Conservation (phyloP, 2,113 vertebrate species). For the Neoarius graeffei region DNA sequence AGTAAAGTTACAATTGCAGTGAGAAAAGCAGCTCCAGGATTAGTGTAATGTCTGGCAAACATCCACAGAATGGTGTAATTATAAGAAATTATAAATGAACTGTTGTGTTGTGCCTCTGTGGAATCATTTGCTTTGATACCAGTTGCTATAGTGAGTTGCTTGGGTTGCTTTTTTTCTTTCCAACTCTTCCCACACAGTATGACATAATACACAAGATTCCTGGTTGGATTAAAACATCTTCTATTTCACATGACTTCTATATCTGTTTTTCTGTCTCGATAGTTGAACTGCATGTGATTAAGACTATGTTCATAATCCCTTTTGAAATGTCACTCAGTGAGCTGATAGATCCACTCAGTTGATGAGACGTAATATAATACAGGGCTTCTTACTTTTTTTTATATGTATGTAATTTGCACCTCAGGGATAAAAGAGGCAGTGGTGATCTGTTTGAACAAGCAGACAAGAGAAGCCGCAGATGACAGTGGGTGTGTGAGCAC, state of each 20-base stretch:
- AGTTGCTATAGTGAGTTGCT: conserved; percentile 2
- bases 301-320: background rate
- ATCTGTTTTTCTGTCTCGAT: background rate
- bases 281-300: conserved; percentile 9
- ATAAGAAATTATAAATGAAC: conserved; percentile 3
- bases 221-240: background rate
- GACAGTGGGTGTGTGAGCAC: conserved; percentile 81
- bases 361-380: background rate
- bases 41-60: background rate
- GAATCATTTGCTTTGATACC: conserved; percentile 10
- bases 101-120: background rate
- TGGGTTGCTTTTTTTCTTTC: background rate
- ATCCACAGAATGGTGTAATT: background rate
- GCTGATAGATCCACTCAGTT: background rate
- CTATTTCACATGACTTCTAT: background rate
- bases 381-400: background rate
- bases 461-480: conserved; percentile 80
- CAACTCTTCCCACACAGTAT: conserved; percentile 1
- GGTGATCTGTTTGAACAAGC: conserved; percentile 93
- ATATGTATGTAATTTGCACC: conserved; percentile 40
- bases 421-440: conserved; percentile 93
- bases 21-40: background rate
- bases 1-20: background rate
- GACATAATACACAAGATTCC: background rate
- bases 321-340: background rate